Conservation (phyloP, 2,888 invertebrate species). For the Drosophila melanosoma region DNA sequence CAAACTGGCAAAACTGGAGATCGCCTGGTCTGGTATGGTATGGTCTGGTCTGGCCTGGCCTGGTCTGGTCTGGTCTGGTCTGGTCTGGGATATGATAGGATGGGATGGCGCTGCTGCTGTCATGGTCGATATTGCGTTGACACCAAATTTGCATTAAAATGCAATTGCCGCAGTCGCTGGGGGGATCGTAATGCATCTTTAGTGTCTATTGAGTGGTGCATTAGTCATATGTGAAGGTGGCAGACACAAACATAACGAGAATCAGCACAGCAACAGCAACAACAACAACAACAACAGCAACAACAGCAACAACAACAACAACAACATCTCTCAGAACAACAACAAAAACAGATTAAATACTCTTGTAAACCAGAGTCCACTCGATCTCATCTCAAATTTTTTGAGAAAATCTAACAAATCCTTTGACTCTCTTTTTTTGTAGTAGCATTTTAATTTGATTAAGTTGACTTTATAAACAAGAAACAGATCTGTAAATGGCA, state of each 20-base stretch:
- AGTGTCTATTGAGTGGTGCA: conserved; percentile 81
- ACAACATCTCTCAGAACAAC: conserved; percentile 2
- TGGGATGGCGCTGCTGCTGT: conserved; percentile 63
- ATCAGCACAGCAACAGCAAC: conserved; percentile 2
- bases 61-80: conserved; percentile 19
- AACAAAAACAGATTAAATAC: conserved; percentile 4
- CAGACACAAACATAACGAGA: conserved; percentile 41
- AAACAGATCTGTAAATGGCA: background rate
- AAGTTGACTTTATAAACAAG: background rate
- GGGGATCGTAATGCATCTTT: conserved; percentile 77
- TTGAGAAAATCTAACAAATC: background rate
- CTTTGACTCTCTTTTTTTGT: no score
- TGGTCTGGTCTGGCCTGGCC: background rate
- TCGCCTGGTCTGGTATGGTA: conserved; percentile 30
- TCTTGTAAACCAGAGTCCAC: background rate
- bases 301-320: background rate
- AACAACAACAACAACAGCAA: background rate
- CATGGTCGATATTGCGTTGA: conserved; percentile 82
- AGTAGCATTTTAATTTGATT: background rate
- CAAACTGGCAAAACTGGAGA: conserved; percentile 10
- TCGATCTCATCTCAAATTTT: background rate
- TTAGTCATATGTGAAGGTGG: conserved; percentile 66
- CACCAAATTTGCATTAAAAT: conserved; percentile 82
- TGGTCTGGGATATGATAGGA: conserved; percentile 1
- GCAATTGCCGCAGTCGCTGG: conserved; percentile 60